Evolutionary conservation across 2,888 invertebrate genomes (phyloP), one percentile per base, ranked within the genome.

Genomic region (Andrena haemorrhoa): DNA sequence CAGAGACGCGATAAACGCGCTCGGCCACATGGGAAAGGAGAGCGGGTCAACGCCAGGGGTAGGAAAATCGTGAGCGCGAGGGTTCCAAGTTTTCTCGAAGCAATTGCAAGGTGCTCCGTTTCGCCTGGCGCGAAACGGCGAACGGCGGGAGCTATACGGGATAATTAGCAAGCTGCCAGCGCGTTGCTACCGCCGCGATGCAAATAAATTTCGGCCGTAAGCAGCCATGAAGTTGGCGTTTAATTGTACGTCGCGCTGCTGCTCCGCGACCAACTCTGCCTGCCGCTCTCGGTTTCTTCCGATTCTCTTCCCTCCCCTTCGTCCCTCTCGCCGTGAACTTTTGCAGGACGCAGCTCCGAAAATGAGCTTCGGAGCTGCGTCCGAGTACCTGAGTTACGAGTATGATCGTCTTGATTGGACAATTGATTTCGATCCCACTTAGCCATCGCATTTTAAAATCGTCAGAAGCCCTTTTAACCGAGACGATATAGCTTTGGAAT

Each of bases 151-250:
- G 83, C 82, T 56, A 26, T 56, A 56, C 56, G 56, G 88, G 89
- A 90, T 91, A 92, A 92, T 92, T 92, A 91, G 89, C 90, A 91
- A 84, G 84, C 87, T 86, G 74, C 60, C 66, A 47, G 56, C 60
- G 73, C 82, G 82, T 75, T 84, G 80, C 85, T 51, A 47, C 65
- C 47, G 86, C 73, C 53, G 82, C 88, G 85, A 89, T 86, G 88
- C 87, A 90, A 89, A 92, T 91, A 90, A 92, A 90, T 92, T 92
- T 87, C 75, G 86, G 76, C 86, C 82, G 86, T 88, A 91, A 91
- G 88, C 89, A 89, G 86, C 89, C 89, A 88, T 89, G 89, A 90
- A 91, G 91, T 87, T 86, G 89, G 90, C 90, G 89, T 91, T 92
- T 88, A 92, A 92, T 92, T 91, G 86, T 85, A 80, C 75, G 72